These are phyloP conservation scores for Steatornis caripensis DNA, from an alignment of 2,113 vertebrate genomes.

Conservation along the genomic window DNA sequence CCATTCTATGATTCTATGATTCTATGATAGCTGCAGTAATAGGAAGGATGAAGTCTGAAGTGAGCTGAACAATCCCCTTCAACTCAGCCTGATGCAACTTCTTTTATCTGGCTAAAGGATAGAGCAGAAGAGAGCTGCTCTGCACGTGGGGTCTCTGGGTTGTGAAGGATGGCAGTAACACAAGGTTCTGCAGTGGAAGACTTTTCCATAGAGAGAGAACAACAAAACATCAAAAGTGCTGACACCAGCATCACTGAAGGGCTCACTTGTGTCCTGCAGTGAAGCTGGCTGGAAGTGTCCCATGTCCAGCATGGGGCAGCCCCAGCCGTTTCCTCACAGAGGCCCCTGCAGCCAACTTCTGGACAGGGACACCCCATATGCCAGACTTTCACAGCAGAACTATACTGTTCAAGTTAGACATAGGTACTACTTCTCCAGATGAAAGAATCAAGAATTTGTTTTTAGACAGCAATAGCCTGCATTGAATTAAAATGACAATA, in stretches of 20 bases:
- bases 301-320: background rate
- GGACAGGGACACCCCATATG: background rate
- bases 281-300: background rate
- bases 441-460: background rate
- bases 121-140: background rate
- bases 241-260: background rate
- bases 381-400: background rate
- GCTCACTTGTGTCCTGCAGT: background rate
- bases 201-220: background rate
- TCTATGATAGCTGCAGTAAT: background rate
- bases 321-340: background rate
- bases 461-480: background rate
- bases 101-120: background rate
- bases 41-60: background rate
- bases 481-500: background rate
- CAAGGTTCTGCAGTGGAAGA: background rate
- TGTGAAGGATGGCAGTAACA: fast-evolving
- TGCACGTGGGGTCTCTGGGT: background rate
- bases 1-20: no score
- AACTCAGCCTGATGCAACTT: background rate
- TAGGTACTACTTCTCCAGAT: background rate
- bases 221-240: background rate
- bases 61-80: background rate
- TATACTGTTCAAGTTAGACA: background rate
- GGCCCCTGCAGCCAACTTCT: background rate